Conservation (phyloP, 1,140 invertebrate genomes). For the Drosophila tristis region DNA sequence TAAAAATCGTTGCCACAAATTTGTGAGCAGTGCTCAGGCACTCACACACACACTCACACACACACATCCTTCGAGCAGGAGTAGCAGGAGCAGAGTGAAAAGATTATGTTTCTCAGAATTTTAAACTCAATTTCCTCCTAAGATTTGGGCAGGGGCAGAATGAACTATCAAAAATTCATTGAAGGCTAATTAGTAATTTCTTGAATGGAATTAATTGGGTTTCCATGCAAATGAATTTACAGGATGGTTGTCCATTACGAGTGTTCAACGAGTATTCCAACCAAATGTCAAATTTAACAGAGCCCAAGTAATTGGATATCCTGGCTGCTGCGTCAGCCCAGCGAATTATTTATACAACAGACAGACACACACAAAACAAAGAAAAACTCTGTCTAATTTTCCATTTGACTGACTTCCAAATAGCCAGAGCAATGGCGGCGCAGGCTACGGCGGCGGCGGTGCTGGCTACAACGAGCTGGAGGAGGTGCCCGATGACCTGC, state of each 20-base stretch:
- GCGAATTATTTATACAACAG: constrained; percentile 1
- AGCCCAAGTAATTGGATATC: constrained; percentile 56
- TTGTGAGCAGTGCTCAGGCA: constrained; percentile 2
- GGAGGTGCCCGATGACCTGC: constrained; percentile 85
- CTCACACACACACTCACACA: background rate
- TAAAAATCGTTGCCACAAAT: constrained; percentile 29
- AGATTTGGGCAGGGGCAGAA: background rate
- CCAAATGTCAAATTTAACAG: constrained; percentile 35
- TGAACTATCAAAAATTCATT: constrained; percentile 45
- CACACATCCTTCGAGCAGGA: background rate
- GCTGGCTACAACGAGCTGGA: constrained; percentile 73
- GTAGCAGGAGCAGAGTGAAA: background rate
- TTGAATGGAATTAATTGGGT: constrained; percentile 64
- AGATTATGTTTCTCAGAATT: background rate
- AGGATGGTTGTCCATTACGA: too few species aligned
- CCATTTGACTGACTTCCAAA: constrained; percentile 57
- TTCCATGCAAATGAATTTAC: constrained; percentile 56
- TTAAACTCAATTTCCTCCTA: constrained; percentile 19
- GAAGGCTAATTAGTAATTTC: constrained; percentile 48
- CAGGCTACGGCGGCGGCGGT: constrained; percentile 49
- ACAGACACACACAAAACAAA: background rate
- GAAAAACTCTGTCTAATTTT: constrained; percentile 61
- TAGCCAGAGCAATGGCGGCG: constrained; percentile 64
- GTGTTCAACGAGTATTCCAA: too few species aligned
- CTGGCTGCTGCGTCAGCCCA: constrained; percentile 11